Conservation (phyloP, 1,140 invertebrate species). For the Sminthurinus signatus region DNA sequence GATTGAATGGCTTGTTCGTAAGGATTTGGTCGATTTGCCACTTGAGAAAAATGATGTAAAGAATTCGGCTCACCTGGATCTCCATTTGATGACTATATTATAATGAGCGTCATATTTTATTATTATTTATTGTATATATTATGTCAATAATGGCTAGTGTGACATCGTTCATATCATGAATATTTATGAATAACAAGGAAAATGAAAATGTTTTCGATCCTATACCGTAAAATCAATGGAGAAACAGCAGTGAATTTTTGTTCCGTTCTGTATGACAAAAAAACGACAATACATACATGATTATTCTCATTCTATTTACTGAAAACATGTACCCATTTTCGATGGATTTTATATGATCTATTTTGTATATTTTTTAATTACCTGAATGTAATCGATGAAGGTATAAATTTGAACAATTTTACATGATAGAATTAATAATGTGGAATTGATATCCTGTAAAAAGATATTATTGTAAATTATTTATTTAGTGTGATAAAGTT, state of each 20-base stretch:
- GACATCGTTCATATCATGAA: too few relatives aligned
- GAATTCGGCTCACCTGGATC: conserved; percentile 45
- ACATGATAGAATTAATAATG: conserved; percentile 30
- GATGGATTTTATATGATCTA: too few relatives aligned
- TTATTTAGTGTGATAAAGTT: too few relatives aligned
- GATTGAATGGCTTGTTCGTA: conserved; percentile 56
- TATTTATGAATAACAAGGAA: too few relatives aligned
- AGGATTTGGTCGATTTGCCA: conserved; percentile 50
- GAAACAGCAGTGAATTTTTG: conserved; percentile 50
- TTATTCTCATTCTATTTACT: too few relatives aligned
- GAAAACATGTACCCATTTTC: too few relatives aligned
- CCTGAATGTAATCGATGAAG: conserved; percentile 57
- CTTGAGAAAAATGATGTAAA: conserved; percentile 50
- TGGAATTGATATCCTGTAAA: conserved; percentile 17
- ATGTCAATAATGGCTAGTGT: background rate
- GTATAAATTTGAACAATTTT: conserved; percentile 47
- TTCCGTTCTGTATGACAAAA: too few relatives aligned
- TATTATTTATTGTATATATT: background rate
- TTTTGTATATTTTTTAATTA: too few relatives aligned
- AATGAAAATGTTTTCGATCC: conserved; percentile 22
- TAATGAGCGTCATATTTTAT: background rate
- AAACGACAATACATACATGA: too few relatives aligned
- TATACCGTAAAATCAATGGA: conserved; percentile 62
- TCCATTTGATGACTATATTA: background rate
- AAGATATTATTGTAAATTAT: too few relatives aligned